phyloP scores from a whole-genome alignment of 92 coral and sea anemone species.

The Muricea muricata region DNA sequence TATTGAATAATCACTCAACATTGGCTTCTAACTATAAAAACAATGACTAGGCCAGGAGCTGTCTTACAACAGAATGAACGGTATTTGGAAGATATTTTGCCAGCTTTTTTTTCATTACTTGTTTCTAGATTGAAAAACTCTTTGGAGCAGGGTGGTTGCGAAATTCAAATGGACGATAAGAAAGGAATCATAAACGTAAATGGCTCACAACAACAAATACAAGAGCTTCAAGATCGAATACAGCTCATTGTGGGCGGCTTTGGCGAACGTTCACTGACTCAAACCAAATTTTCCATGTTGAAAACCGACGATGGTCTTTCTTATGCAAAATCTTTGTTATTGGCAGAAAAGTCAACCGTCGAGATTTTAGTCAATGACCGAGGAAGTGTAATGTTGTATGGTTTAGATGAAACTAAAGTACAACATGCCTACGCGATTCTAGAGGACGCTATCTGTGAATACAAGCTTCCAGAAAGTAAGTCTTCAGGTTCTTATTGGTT shows the following conservation, averaged over 20 bases:
- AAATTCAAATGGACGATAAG: background rate
- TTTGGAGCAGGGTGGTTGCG: background rate
- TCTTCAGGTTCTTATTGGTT: too few relatives aligned
- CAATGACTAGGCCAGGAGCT: too few relatives aligned
- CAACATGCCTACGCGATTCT: slow-evolving; percentile 13
- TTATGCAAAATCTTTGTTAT: background rate
- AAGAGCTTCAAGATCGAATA: background rate
- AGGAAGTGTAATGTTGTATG: background rate
- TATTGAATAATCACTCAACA: too few relatives aligned
- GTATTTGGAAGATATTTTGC: background rate
- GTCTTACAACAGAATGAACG: background rate
- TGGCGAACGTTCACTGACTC: background rate
- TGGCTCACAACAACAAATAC: slow-evolving; percentile 11
- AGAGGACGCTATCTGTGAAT: slow-evolving; percentile 3
- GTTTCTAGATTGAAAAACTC: background rate
- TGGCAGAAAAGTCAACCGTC: background rate
- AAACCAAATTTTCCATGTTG: background rate
- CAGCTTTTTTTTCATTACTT: background rate
- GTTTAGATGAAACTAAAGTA: slow-evolving; percentile 1
- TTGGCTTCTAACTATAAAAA: too few relatives aligned
- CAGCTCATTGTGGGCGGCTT: background rate
- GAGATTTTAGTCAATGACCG: background rate
- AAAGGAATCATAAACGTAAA: background rate
- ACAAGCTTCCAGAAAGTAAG: slow-evolving; percentile 5
- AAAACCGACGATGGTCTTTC: background rate